Conservation (phyloP, 2,888 invertebrate genomes). For the Pyrocoelia pectoralis region DNA sequence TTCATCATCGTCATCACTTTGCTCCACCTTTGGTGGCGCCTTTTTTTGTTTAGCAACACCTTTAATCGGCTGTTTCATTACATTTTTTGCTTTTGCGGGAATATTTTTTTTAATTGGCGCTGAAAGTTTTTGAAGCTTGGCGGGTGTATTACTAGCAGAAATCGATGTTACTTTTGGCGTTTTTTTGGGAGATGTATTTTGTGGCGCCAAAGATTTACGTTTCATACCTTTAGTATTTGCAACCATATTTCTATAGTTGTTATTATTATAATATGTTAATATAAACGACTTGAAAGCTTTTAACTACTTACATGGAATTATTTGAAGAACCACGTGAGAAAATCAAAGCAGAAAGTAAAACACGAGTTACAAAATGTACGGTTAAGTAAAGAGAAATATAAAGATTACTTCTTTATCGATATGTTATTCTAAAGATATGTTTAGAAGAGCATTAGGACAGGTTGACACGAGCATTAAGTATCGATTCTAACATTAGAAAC, state of each 20-base stretch:
- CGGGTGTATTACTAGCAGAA: neutral
- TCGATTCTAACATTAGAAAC: too few relatives aligned
- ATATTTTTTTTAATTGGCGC: neutral
- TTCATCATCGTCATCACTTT: neutral
- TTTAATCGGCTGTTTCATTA: neutral
- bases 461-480: too few relatives aligned
- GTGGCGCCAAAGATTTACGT: neutral
- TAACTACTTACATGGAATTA: neutral
- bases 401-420: too few relatives aligned
- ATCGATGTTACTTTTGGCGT: neutral
- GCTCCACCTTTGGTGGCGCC: neutral
- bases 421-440: too few relatives aligned
- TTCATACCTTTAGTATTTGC: neutral
- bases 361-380: too few relatives aligned
- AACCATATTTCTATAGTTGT: neutral
- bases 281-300: neutral
- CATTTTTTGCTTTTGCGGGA: neutral
- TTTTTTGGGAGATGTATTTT: neutral
- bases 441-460: too few relatives aligned
- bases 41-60: too few relatives aligned
- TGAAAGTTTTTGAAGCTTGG: too few relatives aligned
- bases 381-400: too few relatives aligned
- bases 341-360: too few relatives aligned
- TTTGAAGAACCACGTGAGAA: too few relatives aligned
- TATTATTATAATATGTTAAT: too few relatives aligned